These are phyloP conservation scores for Apodemia duryi DNA, from an alignment of 2,888 invertebrate species.

Conservation along the genomic window DNA sequence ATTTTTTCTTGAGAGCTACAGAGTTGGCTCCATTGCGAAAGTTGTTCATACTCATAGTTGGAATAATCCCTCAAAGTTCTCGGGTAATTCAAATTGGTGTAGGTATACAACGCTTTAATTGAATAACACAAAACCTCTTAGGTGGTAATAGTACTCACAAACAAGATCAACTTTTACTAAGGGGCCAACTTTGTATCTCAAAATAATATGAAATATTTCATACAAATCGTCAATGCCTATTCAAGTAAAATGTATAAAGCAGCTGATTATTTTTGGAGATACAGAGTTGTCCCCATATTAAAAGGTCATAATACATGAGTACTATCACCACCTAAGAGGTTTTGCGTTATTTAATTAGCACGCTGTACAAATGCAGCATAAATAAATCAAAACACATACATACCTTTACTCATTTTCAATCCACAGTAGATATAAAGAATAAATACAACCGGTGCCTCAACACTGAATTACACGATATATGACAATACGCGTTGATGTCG, in stretches of 20 bases:
- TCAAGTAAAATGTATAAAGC: no score
- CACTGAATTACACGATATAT: conserved; percentile 13
- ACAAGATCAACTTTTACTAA: background rate
- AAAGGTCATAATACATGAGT: conserved; percentile 10
- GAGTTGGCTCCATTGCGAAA: no score
- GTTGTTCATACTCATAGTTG: no score
- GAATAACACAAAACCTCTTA: conserved; percentile 1
- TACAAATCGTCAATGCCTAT: no score
- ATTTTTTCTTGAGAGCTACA: no score
- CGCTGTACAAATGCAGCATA: background rate
- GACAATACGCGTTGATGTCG: conserved; percentile 12
- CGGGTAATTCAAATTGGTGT: no score
- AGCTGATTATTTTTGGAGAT: background rate
- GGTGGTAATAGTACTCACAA: conserved; percentile 7
- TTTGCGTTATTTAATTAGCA: conserved; percentile 8
- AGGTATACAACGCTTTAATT: background rate
- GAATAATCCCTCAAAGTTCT: no score
- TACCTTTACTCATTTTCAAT: no score
- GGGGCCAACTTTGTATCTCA: conserved; percentile 6
- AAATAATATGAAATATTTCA: no score
- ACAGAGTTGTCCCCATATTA: conserved; percentile 11
- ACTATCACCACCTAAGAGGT: conserved; percentile 11
- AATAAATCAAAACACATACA: background rate
- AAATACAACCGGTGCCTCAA: conserved; percentile 4
- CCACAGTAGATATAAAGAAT: no score